A percentile compares a stretch with the other conserved stretches of the same genome.
phyloP scores from a whole-genome alignment of 2,113 vertebrate species.

The Oreochromis aureus region DNA sequence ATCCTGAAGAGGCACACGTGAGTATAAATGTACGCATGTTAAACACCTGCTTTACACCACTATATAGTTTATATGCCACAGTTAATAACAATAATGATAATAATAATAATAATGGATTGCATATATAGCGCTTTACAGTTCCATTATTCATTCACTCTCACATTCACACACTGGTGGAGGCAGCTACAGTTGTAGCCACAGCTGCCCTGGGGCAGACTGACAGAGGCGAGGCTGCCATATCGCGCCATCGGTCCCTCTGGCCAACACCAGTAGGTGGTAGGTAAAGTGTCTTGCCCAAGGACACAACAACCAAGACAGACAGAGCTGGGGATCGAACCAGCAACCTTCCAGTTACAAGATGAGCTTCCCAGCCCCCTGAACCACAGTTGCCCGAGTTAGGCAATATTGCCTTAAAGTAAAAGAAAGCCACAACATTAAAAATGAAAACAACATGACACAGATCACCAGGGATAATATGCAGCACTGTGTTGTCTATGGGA shows the following conservation, averaged over 20 bases:
- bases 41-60: not conserved
- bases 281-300: fast-evolving
- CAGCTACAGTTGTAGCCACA: fast-evolving
- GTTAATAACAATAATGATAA: not conserved
- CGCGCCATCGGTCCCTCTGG: fast-evolving
- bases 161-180: not conserved
- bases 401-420: not conserved
- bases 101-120: not conserved
- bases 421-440: not conserved
- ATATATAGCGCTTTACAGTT: fast-evolving
- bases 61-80: not conserved
- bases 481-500: fast-evolving
- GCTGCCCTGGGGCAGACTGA: not conserved
- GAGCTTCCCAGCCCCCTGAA: not conserved
- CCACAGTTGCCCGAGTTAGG: not conserved
- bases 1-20: constrained; percentile 72
- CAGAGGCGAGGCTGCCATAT: fast-evolving
- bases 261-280: fast-evolving
- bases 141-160: not conserved
- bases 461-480: not conserved
- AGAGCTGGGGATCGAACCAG: fast-evolving
- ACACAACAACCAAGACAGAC: fast-evolving
- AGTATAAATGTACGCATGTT: not conserved
- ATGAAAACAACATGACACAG: not conserved
- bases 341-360: fast-evolving